A percentile compares a stretch with the other conserved stretches of the same genome.
Evolutionary conservation across 2,888 invertebrate genomes (phyloP).

Genomic region (Volucella zonaria): DNA sequence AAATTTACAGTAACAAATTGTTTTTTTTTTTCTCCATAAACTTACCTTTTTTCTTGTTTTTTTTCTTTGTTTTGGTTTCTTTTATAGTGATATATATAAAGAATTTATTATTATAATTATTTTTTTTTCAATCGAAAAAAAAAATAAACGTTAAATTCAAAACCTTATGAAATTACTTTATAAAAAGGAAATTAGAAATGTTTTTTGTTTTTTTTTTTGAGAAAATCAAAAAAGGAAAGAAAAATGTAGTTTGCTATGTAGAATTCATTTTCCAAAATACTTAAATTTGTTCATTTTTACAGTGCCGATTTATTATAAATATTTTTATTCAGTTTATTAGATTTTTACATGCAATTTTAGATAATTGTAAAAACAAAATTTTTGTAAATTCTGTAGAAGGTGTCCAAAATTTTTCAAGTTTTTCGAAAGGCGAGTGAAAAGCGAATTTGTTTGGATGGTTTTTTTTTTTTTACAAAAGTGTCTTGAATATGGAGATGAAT

Average conservation of each 20-base stretch:
- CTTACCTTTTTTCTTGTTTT: slow-evolving; percentile 61
- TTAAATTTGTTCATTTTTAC: slow-evolving; percentile 24
- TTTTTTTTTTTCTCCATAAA: slow-evolving; percentile 51
- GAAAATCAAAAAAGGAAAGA: slow-evolving; percentile 7
- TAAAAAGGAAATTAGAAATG: not conserved
- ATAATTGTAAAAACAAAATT: slow-evolving; percentile 9
- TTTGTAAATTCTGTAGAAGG: not conserved
- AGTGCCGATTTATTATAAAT: not conserved
- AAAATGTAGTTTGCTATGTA: slow-evolving; percentile 63
- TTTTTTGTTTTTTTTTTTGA: too few relatives aligned
- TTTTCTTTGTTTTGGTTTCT: slow-evolving; percentile 7
- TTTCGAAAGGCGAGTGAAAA: not conserved
- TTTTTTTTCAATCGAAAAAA: slow-evolving; percentile 23
- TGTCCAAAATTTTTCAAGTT: slow-evolving; percentile 9
- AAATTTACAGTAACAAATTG: slow-evolving; percentile 71
- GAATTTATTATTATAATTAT: slow-evolving; percentile 12
- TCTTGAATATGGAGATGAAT: too few relatives aligned
- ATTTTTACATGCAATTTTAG: slow-evolving; percentile 64
- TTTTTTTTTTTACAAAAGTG: too few relatives aligned
- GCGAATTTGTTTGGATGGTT: too few relatives aligned
- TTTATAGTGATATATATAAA: slow-evolving; percentile 19
- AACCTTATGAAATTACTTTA: slow-evolving; percentile 17
- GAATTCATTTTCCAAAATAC: slow-evolving; percentile 50
- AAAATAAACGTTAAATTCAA: slow-evolving; percentile 20
- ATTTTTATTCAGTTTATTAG: not conserved